Evolutionary conservation across 1,140 invertebrate genomes (phyloP), one percentile per base, ranked within the genome.

Genomic region (Pseudomyrmex flavicornis): DNA sequence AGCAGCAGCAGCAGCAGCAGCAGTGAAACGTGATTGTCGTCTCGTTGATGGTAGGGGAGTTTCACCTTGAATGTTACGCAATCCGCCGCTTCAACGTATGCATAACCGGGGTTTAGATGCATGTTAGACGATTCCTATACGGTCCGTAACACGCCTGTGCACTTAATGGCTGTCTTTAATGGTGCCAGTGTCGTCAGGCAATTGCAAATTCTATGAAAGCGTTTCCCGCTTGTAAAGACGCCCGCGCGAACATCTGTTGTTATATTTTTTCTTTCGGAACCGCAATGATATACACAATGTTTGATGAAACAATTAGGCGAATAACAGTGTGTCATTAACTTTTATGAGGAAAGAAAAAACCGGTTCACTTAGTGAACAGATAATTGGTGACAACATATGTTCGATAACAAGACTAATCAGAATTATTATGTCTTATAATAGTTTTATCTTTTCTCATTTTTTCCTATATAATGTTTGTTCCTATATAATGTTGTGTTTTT

Each of bases 1-100:
- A 63, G 44, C 66, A n/a, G 13, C 65, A 79, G 58, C 75, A 3
- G 58, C 48, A 26, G 22, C 22, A 26, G 58, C 82, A 3, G 62
- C 48, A 58, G 72, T 72, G 52, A 75, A 72, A 84, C 52, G 17
- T 72, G 80, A 66, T 76, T 75, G 73, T 79, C 73, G 73, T 79
- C 73, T 52, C 82, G 83, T 66, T 80, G 56, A 66, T 65, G n/a
- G 77, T 82, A 74, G 86, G 77, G 87, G 70, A 86, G 74, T 89
- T 77, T 90, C 84, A 88, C 89, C 89, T 90, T 90, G 89, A 90
- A 88, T 68, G 79, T 90, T 90, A 90, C 73, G 89, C 88, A 90
- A 90, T 68, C 26, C 17, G 26, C 26, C 63, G 70, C 48, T 35
- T 85, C 82, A 84, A 75, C 83, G 66, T 85, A 83, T 61, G 66